These are phyloP conservation scores for Heliothis virescens DNA, from an alignment of 1,140 invertebrate species.

Conservation along the genomic window DNA sequence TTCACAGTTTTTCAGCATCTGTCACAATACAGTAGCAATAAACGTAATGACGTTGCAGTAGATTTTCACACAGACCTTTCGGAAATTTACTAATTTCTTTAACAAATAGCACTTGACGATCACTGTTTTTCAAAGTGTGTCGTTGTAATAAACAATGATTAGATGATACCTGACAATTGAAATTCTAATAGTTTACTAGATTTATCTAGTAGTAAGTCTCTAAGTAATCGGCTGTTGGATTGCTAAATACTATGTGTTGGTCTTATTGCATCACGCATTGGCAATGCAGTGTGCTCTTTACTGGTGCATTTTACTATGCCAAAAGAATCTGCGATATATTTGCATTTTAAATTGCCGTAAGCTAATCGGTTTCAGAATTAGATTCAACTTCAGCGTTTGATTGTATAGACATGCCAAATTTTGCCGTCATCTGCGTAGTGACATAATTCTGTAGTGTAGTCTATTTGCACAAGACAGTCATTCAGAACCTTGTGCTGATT, in stretches of 20 bases:
- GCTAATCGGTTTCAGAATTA: not conserved
- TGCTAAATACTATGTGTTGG: not conserved
- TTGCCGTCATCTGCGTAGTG: not conserved
- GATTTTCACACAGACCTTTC: not conserved
- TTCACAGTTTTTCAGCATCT: conserved; percentile 1
- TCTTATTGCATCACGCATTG: conserved; percentile 4
- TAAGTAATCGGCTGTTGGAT: not conserved
- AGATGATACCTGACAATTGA: too few relatives aligned
- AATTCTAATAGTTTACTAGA: not conserved
- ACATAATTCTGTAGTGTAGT: conserved; percentile 25
- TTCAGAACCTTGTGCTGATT: conserved; percentile 38
- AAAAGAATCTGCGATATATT: conserved; percentile 3
- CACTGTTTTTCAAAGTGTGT: not conserved
- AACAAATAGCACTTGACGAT: too few relatives aligned
- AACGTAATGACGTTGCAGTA: not conserved
- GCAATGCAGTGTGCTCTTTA: not conserved
- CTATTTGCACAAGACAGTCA: conserved; percentile 18
- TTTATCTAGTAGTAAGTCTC: too few relatives aligned
- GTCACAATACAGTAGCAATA: not conserved
- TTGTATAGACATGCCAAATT: not conserved
- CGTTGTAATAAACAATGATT: not conserved
- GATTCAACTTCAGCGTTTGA: too few relatives aligned
- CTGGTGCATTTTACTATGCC: not conserved
- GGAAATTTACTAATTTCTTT: not conserved
- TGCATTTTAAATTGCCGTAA: not conserved